A percentile compares a stretch with the other conserved stretches of the same genome.
Evolutionary conservation across 2,797 vertebrate genomes (phyloP).

Genomic region (Limosa lapponica): DNA sequence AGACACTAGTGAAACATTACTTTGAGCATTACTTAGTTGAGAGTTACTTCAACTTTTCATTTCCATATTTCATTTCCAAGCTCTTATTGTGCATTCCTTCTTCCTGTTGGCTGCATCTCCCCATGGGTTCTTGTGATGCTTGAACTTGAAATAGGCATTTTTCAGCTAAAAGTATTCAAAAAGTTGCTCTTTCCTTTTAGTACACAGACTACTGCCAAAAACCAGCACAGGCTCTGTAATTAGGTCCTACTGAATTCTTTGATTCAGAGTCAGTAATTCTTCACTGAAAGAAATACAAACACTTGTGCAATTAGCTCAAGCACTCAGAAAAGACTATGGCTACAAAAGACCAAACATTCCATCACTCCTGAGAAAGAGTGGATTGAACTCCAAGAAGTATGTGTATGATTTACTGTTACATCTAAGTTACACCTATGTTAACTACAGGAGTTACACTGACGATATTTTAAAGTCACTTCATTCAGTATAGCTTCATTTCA

Average conservation of each 20-base stretch:
- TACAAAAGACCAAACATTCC: not conserved
- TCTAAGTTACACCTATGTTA: not conserved
- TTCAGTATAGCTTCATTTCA: not conserved
- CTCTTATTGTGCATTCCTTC: too few species aligned
- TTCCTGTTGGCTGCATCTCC: too few species aligned
- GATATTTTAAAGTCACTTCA: not conserved
- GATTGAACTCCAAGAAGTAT: not conserved
- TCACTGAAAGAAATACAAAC: not conserved
- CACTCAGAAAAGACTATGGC: not conserved
- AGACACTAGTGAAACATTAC: not conserved
- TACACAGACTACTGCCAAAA: too few species aligned
- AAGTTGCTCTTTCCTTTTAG: too few species aligned
- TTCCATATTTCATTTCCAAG: too few species aligned
- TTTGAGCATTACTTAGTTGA: not conserved
- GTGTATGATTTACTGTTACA: not conserved
- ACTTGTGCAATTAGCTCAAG: not conserved
- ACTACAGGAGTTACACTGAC: not conserved
- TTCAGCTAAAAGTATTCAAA: too few species aligned
- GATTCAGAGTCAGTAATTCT: not conserved
- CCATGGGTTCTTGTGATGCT: too few species aligned
- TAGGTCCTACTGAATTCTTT: not conserved
- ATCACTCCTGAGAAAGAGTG: not conserved
- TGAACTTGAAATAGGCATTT: too few species aligned
- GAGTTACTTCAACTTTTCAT: too few species aligned
- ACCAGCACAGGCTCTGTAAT: not conserved